Base-by-base conservation (phyloP, 1,140 invertebrate genomes). In the Hylaeus volcanicus region DNA sequence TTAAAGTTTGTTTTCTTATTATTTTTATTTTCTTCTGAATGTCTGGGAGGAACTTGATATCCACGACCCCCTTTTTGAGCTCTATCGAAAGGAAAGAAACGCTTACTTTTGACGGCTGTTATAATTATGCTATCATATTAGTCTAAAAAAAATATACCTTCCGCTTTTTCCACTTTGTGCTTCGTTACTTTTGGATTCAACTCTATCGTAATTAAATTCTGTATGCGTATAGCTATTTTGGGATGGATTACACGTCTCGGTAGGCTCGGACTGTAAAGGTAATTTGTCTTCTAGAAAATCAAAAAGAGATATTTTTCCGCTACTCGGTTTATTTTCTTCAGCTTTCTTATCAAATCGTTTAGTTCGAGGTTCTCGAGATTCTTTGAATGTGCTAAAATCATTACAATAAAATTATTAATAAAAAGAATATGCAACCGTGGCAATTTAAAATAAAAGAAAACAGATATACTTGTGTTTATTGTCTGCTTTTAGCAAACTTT, bases 261-360 rank as follows among this genome's bases (percentile, higher is more conserved):
- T 14, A 3, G 79, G 70, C 71, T 93, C 93, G 9, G 88, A 86
- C 79, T 95, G 94, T 77, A 95, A 93, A 65, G 96, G 96, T 41
- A 98, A 93, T 93, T 97, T 97, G 85, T 97, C 96, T 90, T 97
- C 97, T 5, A 98, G 93, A 90, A 98, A 98, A 91, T 97, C 97
- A 93, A 98, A 98, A 2, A 98, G 92, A 1, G 97, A 98, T 1
- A 97, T 95, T 91, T 96, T 97, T 37, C 96, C 97, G 74, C 96
- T 93, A 45, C 92, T 96, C 3, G 97, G 97, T 92, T 97, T 98
- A 39, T 94, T 94, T 65, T 94, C 94, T 74, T 94, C 94, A 74
- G 94, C 94, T 86, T 95, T 95, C 88, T 95, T 96, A 80, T 94
- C 95, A 68, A 88, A 91, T 73, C 92, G 87, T 80, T 92, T 92